phyloP scores from a whole-genome alignment of 1,140 invertebrate species.

The Bombus fervidus region DNA sequence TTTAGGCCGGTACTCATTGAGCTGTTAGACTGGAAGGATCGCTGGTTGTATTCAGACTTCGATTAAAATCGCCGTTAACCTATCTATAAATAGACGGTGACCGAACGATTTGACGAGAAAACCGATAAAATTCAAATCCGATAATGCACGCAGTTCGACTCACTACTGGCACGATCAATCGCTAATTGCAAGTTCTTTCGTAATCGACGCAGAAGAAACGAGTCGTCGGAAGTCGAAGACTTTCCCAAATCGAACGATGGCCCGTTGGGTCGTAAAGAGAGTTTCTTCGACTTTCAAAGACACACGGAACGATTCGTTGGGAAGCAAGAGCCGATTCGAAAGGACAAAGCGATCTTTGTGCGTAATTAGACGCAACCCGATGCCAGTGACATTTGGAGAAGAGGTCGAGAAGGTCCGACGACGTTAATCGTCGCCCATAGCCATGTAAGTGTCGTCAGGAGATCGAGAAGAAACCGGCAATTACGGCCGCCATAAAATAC shows the following conservation, averaged over 20 bases:
- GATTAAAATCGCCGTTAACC: slow-evolving; percentile 25
- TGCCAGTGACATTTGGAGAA: slow-evolving; percentile 40
- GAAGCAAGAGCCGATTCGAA: background rate
- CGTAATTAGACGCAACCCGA: slow-evolving; percentile 37
- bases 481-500: slow-evolving; percentile 43
- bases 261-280: background rate
- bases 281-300: background rate
- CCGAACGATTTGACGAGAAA: background rate
- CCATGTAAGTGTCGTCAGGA: background rate
- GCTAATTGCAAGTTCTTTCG: background rate
- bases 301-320: background rate
- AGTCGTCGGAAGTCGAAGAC: too few species aligned
- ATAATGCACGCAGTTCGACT: background rate
- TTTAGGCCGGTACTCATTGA: slow-evolving; percentile 52
- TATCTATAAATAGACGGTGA: slow-evolving; percentile 17
- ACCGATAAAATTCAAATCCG: too few species aligned
- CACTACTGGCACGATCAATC: background rate
- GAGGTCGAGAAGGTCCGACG: background rate
- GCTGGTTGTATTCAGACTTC: slow-evolving; percentile 33
- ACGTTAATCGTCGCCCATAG: slow-evolving; percentile 40
- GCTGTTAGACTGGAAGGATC: slow-evolving; percentile 24
- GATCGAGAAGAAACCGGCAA: slow-evolving; percentile 46
- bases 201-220: background rate
- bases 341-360: background rate
- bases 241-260: too few species aligned